Percentiles rank a stretch among this genome's conserved stretches.
phyloP scores from a whole-genome alignment of 2,797 vertebrate genomes.

The Huso huso region DNA sequence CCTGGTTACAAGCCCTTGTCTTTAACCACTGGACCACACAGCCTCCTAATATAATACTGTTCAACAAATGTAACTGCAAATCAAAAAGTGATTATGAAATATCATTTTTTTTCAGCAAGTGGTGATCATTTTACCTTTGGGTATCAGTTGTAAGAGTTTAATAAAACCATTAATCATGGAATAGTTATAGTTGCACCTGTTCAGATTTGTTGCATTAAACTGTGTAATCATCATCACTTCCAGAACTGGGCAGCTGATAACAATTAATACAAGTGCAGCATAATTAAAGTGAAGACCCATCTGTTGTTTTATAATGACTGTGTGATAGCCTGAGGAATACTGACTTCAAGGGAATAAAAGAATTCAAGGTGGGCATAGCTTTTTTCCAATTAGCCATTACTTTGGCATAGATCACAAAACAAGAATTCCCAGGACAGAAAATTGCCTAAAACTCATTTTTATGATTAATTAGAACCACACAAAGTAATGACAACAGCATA shows the following conservation, averaged over 20 bases:
- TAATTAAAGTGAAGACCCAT: constrained; percentile 32
- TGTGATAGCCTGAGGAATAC: background rate
- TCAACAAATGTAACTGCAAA: too few species aligned
- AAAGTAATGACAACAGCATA: constrained; percentile 12
- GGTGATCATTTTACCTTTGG: constrained; percentile 30
- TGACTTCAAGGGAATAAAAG: background rate
- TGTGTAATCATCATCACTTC: constrained; percentile 30
- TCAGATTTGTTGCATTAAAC: constrained; percentile 36
- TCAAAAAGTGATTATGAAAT: too few species aligned
- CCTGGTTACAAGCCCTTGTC: too few species aligned
- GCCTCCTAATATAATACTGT: too few species aligned
- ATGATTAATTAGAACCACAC: constrained; percentile 19
- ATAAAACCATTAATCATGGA: constrained; percentile 45
- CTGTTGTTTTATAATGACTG: constrained; percentile 13
- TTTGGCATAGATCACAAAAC: background rate
- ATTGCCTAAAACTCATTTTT: constrained; percentile 7
- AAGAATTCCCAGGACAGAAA: constrained; percentile 7
- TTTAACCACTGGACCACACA: too few species aligned
- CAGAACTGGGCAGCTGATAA: constrained; percentile 23
- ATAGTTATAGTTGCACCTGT: constrained; percentile 42
- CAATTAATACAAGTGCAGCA: constrained; percentile 30
- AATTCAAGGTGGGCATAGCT: background rate
- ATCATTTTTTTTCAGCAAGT: too few species aligned
- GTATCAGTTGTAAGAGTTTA: constrained; percentile 47
- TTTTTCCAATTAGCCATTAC: constrained; percentile 10